Evolutionary conservation across 2,797 vertebrate genomes (phyloP).

Genomic region (Darevskia mixta): DNA sequence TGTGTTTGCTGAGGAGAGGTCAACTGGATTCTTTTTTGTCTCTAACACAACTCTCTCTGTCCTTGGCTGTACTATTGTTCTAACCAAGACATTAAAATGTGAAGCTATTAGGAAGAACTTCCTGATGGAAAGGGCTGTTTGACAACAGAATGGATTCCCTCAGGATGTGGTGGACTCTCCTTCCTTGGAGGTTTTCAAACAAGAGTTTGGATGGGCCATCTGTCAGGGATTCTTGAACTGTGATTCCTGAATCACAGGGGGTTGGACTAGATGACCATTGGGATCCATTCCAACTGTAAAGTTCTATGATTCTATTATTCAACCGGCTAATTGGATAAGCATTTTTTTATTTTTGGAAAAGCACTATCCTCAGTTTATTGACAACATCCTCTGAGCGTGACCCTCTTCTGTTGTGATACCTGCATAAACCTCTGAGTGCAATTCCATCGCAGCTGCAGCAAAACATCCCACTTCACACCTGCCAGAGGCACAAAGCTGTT

Average conservation of each 20-base stretch:
- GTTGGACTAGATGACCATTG: neutral
- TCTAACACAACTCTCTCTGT: neutral
- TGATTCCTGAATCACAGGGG: too few species aligned
- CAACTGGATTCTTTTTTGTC: neutral
- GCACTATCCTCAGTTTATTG: neutral
- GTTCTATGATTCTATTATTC: neutral
- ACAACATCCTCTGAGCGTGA: constrained; percentile 25
- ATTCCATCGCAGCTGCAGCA: constrained; percentile 50
- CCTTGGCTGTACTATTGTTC: neutral
- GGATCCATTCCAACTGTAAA: too few species aligned
- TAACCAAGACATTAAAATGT: too few species aligned
- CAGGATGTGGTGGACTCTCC: too few species aligned
- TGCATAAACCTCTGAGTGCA: constrained; percentile 58
- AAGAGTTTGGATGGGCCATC: neutral
- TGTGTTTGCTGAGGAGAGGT: neutral
- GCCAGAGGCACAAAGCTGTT: constrained; percentile 62
- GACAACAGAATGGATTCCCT: too few species aligned
- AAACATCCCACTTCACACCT: constrained; percentile 54
- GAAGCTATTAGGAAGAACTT: too few species aligned
- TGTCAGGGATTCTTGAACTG: too few species aligned
- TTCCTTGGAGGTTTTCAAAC: too few species aligned
- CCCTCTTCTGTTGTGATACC: constrained; percentile 60
- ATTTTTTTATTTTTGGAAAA: neutral
- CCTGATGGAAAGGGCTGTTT: too few species aligned
- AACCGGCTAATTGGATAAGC: neutral